These are phyloP conservation scores for Epiblema foenella DNA, from an alignment of 2,888 invertebrate species.

Conservation along the genomic window DNA sequence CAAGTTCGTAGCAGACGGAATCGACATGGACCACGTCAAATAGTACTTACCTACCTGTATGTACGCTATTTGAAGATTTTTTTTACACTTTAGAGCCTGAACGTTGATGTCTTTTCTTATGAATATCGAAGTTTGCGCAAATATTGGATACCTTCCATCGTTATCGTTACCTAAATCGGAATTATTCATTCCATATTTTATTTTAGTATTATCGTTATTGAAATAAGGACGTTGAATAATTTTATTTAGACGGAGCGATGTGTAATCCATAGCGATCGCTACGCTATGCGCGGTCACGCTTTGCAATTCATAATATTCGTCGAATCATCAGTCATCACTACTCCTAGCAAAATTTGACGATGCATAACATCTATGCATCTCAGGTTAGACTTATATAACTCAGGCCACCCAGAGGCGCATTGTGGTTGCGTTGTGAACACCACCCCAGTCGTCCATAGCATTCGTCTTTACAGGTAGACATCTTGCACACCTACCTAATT, in stretches of 20 bases:
- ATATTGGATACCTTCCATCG: no score
- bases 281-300: background rate
- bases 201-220: background rate
- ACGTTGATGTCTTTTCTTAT: constrained; percentile 31
- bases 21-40: background rate
- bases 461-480: constrained; percentile 2
- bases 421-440: background rate
- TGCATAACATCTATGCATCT: background rate
- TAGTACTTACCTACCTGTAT: background rate
- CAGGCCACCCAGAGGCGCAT: no score
- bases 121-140: background rate
- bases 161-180: no score
- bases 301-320: background rate
- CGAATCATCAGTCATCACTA: background rate
- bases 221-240: constrained; percentile 4
- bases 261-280: background rate
- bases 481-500: constrained; percentile 14
- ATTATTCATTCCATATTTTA: no score
- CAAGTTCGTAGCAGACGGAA: background rate
- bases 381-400: no score
- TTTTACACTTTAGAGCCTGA: background rate
- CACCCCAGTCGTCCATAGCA: background rate
- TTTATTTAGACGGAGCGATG: constrained; percentile 5
- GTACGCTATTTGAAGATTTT: background rate
- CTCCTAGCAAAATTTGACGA: background rate